Evolutionary conservation across 2,888 invertebrate genomes (phyloP), one percentile per base, ranked within the genome.

Genomic region (Coleophora deauratella): DNA sequence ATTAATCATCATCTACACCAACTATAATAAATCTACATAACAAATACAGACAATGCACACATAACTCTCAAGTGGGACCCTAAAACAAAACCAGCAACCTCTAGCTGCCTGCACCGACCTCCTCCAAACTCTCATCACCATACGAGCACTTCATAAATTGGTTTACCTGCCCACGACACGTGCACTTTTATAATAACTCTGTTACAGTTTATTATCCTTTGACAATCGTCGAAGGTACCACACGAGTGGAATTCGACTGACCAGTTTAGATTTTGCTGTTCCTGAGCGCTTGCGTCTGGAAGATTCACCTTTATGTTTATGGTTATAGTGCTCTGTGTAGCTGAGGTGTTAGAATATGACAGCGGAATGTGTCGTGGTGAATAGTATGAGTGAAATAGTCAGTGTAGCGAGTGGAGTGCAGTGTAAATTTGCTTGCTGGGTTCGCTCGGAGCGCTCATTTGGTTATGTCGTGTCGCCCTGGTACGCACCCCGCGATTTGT

Each of bases 351-450:
- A 11, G 10, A 3, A 27, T 42, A 11, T 31, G 38, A 43, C 43
- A 49, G 15, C 28, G 11, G 12, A 21, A 21, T 21, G 47, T 52
- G 33, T 37, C 49, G 62, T 52, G 66, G 55, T 40, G 42, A 45
- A 54, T 54, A 65, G 59, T 70, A 64, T 66, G 67, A 71, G 71
- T 74, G 68, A 73, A 75, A 77, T 67, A 76, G 77, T 70, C 67
- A 78, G 70, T 78, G 82, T 80, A 62, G 72, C 77, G 48, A 64
- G 57, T 70, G 61, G 67, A 81, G 82, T 74, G 84, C 74, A 73
- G 72, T 76, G 84, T 74, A 77, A 79, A 84, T 82, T 84, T 80
- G 75, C 74, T 59, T 62, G 70, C 59, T 62, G 70, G 59, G 68
- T 72, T 69, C 72, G 76, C 69, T 69, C 69, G 76, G 59, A 77